These are phyloP conservation scores for Drosophila santomea DNA, from an alignment of 1,140 invertebrate genomes.

Conservation along the genomic window DNA sequence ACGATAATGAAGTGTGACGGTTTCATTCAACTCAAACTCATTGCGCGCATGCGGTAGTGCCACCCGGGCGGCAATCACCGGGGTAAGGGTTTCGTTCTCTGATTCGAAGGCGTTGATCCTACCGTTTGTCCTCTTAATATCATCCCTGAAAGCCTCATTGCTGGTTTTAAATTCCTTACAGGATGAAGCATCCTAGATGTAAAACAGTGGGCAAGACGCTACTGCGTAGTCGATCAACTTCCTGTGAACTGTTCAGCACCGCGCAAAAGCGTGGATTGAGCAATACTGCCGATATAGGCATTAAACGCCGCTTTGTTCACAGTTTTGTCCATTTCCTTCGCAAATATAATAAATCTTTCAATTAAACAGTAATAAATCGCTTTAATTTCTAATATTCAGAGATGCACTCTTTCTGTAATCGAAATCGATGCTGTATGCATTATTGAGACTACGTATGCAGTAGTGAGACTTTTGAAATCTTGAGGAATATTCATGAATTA, in stretches of 20 bases:
- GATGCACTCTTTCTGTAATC: neutral
- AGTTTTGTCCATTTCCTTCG: neutral
- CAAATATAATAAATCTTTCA: neutral
- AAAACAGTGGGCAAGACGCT: constrained; percentile 4
- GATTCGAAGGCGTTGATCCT: too few species aligned
- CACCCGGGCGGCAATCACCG: too few species aligned
- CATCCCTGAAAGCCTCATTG: neutral
- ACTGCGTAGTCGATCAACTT: constrained; percentile 12
- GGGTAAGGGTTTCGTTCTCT: too few species aligned
- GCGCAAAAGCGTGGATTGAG: neutral
- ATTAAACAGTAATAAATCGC: neutral
- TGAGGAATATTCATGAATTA: neutral
- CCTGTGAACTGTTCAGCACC: neutral
- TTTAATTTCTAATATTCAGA: neutral
- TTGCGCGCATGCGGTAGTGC: too few species aligned
- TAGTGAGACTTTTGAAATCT: too few species aligned
- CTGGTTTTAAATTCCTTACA: constrained; percentile 1
- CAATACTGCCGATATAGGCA: neutral
- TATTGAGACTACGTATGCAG: neutral
- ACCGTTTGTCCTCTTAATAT: too few species aligned
- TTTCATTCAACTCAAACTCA: too few species aligned
- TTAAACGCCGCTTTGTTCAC: neutral
- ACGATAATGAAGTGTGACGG: too few species aligned
- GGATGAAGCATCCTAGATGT: constrained; percentile 3
- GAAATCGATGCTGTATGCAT: neutral